These are phyloP conservation scores for Scarus forsteni DNA, from an alignment of 2,797 vertebrate species.

Conservation along the genomic window DNA sequence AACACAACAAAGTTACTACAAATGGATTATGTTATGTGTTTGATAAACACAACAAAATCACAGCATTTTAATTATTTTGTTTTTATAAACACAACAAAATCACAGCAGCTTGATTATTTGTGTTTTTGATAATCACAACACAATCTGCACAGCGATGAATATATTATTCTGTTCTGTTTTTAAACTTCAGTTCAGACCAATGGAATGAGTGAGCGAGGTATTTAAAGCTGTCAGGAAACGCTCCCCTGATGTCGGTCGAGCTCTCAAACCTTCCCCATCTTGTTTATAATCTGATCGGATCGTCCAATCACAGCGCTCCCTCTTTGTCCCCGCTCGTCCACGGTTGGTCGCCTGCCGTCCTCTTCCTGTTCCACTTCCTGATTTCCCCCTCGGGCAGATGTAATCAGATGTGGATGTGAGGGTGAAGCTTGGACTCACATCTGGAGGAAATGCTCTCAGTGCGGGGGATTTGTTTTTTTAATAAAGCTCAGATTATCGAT, in stretches of 20 bases:
- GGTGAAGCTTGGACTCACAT: constrained; percentile 12
- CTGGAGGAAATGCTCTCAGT: constrained; percentile 40
- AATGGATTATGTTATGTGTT: no score
- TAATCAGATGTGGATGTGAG: constrained; percentile 28
- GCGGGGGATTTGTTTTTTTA: constrained; percentile 38
- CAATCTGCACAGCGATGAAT: no score
- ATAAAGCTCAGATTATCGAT: constrained; percentile 31
- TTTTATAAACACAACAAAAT: no score
- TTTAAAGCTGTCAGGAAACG: neutral
- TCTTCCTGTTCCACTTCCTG: constrained; percentile 45
- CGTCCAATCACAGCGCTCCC: constrained; percentile 33
- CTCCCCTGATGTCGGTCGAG: neutral
- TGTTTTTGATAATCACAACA: no score
- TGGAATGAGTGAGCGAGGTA: no score
- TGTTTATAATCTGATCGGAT: constrained; percentile 3
- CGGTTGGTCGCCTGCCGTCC: constrained; percentile 31
- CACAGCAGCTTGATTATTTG: no score
- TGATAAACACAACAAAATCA: no score
- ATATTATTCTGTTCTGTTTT: no score
- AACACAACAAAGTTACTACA: no score
- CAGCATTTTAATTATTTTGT: no score
- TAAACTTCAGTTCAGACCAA: no score
- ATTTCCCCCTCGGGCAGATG: constrained; percentile 26
- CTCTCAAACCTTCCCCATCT: neutral
- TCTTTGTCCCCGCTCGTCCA: constrained; percentile 31